Base-by-base conservation (phyloP, 1,140 invertebrate genomes). In the Zaprionus davidi region DNA sequence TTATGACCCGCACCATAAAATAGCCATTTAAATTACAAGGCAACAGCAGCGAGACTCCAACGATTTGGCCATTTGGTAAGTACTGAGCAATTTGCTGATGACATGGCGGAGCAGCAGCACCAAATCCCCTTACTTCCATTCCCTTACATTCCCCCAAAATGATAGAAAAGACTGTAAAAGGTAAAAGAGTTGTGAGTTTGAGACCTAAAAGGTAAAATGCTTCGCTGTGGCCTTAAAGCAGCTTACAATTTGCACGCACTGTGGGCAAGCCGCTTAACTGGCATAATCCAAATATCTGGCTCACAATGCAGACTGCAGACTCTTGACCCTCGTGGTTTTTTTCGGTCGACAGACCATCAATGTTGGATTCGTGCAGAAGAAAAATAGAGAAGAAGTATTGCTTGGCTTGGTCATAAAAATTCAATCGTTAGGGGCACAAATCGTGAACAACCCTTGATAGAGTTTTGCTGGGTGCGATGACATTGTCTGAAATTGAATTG, bases 211-310 rank as follows among this genome's bases (percentile, higher is more conserved):
- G 69, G 60, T 64, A 75, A 75, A 65, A 76, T 71, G 63, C 13
- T 70, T 31, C 34, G 62, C 44, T 46, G 51, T 59, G 46, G 31
- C 62, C 69, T 84, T 81, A 84, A 88, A 88, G 84, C 84, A 46
- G 83, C 85, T 84, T 84, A 90, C 81, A 78, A 81, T 71, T 83
- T 87, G 77, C 67, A 28, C 75, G 76, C 66, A 65, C 66, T 71
- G 69, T 81, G 68, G 71, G 26, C 82, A 92, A 92, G 90, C 90
- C 82, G 86, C 81, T 92, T 91, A 81, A 81, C 90, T 88, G 59
- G 72, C 82, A 92, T 91, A 92, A 92, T 90, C 90, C 83, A 79
- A 84, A 86, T 90, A 91, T 91, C 81, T 91, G 81, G 60, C 64
- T 78, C 72, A 74, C 46, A 78, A 36, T 55, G 51, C 72, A 78